These are phyloP conservation scores for Telmatherina bonti DNA, from an alignment of 2,797 vertebrate genomes.

Conservation along the genomic window DNA sequence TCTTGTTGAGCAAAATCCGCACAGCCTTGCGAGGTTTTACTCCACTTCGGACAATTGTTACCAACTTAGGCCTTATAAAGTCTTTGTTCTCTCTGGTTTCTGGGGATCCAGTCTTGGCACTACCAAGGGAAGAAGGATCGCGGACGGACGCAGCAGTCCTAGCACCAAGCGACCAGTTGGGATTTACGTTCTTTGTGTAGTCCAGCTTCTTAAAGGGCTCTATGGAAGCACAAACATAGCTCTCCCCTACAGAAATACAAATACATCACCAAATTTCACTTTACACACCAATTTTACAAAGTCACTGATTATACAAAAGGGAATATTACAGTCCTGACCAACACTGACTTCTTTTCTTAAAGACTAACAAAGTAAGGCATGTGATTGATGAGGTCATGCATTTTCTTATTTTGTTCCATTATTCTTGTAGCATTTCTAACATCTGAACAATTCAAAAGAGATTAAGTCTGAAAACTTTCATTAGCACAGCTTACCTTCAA, in stretches of 20 bases:
- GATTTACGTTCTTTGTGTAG: constrained; percentile 98
- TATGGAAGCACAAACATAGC: constrained; percentile 96
- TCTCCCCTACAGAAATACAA: constrained; percentile 86
- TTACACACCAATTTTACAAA: background rate
- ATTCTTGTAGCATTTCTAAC: constrained; percentile 1
- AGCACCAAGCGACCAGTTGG: constrained; percentile 95
- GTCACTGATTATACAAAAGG: background rate
- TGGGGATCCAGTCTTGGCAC: constrained; percentile 82
- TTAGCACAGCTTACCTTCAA: constrained; percentile 89
- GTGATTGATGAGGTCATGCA: constrained; percentile 6
- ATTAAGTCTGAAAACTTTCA: constrained; percentile 7
- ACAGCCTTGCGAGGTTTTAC: constrained; percentile 97
- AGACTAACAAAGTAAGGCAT: background rate
- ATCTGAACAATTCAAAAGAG: background rate
- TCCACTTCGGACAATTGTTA: constrained; percentile 96
- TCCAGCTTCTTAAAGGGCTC: constrained; percentile 96
- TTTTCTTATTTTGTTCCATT: background rate
- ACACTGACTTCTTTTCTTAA: background rate
- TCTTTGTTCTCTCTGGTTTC: constrained; percentile 91
- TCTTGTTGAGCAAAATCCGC: constrained; percentile 96
- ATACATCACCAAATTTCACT: background rate
- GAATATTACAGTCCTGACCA: background rate
- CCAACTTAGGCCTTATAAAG: constrained; percentile 96
- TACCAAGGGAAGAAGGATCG: constrained; percentile 87
- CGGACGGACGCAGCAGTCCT: constrained; percentile 83